A percentile compares a stretch with the other conserved stretches of the same genome.
Evolutionary conservation across 2,113 vertebrate genomes (phyloP).

Genomic region (Ochotona curzoniae): DNA sequence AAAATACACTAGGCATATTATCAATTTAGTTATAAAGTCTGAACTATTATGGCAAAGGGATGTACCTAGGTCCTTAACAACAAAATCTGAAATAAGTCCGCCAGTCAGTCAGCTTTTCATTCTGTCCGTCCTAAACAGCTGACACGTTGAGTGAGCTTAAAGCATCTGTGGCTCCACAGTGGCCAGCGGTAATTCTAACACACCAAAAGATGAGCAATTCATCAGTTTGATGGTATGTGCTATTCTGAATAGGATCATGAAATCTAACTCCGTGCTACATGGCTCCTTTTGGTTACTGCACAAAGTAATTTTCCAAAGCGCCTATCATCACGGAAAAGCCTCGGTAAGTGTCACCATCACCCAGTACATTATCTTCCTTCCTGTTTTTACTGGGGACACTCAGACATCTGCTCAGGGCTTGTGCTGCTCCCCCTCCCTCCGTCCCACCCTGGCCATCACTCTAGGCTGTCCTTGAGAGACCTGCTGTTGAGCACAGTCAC

Average conservation of each 20-base stretch:
- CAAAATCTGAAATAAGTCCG: background rate
- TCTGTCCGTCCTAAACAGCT: background rate
- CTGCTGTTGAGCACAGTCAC: background rate
- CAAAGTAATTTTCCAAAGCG: background rate
- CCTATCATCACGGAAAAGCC: background rate
- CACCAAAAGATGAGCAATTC: too few species aligned
- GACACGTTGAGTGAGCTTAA: background rate
- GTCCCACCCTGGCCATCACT: background rate
- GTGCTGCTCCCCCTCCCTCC: background rate
- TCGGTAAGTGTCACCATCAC: background rate
- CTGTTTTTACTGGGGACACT: background rate
- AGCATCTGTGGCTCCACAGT: background rate
- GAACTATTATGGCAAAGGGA: conserved; percentile 10
- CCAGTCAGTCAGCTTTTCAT: background rate
- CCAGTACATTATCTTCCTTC: conserved; percentile 5
- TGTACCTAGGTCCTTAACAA: background rate
- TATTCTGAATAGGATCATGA: too few species aligned
- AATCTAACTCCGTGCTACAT: too few species aligned
- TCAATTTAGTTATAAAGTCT: background rate
- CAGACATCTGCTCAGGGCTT: background rate
- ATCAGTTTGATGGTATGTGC: too few species aligned
- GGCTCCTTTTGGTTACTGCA: background rate
- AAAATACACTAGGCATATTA: background rate
- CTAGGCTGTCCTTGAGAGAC: background rate
- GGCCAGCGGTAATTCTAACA: too few species aligned